Conservation (phyloP, 2,888 invertebrate species). For the Drosophila fulvimacula region DNA sequence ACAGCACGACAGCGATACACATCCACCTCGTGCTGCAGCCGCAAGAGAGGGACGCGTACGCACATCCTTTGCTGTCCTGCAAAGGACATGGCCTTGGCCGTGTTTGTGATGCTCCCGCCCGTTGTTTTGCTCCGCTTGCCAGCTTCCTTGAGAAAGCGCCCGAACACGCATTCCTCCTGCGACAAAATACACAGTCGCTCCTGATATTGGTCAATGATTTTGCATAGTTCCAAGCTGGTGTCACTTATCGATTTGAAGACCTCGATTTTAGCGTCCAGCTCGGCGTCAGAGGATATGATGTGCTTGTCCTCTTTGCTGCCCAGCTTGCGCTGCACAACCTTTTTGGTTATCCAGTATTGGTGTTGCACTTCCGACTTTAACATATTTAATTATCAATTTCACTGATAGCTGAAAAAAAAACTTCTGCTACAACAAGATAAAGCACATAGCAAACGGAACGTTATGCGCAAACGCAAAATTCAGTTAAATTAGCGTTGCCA, state of each 20-base stretch:
- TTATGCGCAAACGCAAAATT: conserved; percentile 55
- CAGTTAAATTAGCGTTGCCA: conserved; percentile 45
- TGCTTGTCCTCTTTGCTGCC: conserved; percentile 99
- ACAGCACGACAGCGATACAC: conserved; percentile 98
- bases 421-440: conserved; percentile 32
- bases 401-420: conserved; percentile 41
- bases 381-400: conserved; percentile 68
- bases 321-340: conserved; percentile 95
- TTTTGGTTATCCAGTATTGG: conserved; percentile 99
- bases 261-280: conserved; percentile 94
- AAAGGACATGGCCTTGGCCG: conserved; percentile 95
- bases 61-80: conserved; percentile 96
- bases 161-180: conserved; percentile 97
- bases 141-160: conserved; percentile 96
- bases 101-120: conserved; percentile 91
- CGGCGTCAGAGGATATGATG: conserved; percentile 97
- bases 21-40: conserved; percentile 98
- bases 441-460: conserved; percentile 29
- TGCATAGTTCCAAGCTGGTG: conserved; percentile 93
- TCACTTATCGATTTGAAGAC: conserved; percentile 96
- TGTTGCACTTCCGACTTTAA: conserved; percentile 91
- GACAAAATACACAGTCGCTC: conserved; percentile 96
- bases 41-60: conserved; percentile 92
- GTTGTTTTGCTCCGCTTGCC: conserved; percentile 95
- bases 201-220: conserved; percentile 96